A percentile compares a stretch with the other conserved stretches of the same genome.
These are phyloP conservation scores for Hyalella azteca DNA, from an alignment of 2,888 invertebrate species.

Conservation along the genomic window DNA sequence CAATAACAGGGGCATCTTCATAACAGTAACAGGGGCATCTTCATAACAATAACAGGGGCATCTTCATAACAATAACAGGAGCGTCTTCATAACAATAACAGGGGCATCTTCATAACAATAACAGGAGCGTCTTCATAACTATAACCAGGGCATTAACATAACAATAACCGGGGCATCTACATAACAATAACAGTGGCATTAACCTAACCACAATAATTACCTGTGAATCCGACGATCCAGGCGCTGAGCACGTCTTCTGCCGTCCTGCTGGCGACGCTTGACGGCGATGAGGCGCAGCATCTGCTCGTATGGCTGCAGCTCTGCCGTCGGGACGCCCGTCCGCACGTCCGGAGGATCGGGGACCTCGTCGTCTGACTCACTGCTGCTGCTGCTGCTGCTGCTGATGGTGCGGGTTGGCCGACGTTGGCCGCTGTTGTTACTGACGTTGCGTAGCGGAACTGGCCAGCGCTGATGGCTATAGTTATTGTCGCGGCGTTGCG, in stretches of 20 bases:
- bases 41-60: not conserved
- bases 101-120: not conserved
- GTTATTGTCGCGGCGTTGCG: not conserved
- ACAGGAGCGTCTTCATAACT: not conserved
- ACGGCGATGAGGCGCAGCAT: constrained; percentile 8
- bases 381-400: not conserved
- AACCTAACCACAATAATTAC: not conserved
- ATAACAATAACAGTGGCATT: not conserved
- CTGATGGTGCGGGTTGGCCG: not conserved
- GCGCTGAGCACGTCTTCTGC: not conserved
- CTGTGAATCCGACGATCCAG: not conserved
- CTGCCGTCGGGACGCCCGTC: not conserved
- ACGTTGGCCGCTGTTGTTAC: not conserved
- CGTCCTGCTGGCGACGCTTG: not conserved
- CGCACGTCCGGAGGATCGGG: not conserved
- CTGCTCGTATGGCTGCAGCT: not conserved
- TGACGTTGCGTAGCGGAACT: not conserved
- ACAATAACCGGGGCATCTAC: not conserved
- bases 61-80: not conserved
- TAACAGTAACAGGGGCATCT: no score
- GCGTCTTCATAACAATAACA: not conserved
- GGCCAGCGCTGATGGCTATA: not conserved
- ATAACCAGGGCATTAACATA: not conserved
- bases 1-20: no score
- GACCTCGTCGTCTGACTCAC: not conserved